These are phyloP conservation scores for Aphelinus atriplicis DNA, from an alignment of 1,140 invertebrate genomes.

Conservation along the genomic window DNA sequence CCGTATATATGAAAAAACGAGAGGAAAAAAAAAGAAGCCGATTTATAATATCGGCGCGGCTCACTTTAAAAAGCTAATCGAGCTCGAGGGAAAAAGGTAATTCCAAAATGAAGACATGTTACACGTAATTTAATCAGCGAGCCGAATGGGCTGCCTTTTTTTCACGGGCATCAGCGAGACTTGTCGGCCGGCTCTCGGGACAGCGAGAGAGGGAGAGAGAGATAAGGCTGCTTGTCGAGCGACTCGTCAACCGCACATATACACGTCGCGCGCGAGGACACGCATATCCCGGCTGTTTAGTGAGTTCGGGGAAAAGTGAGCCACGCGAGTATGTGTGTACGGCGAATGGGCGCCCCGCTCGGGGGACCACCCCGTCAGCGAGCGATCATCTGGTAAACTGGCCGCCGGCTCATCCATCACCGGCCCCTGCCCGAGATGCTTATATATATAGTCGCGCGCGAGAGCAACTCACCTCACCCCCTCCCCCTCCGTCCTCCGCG, in stretches of 20 bases:
- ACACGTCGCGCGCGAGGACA: too few species aligned
- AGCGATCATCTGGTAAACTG: conserved; percentile 65
- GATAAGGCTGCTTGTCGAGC: conserved; percentile 15
- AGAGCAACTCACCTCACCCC: conserved; percentile 28
- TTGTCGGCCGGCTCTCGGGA: too few species aligned
- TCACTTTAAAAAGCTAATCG: conserved; percentile 29
- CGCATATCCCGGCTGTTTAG: too few species aligned
- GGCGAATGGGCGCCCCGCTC: too few species aligned
- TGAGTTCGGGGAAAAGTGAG: too few species aligned
- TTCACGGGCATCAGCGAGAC: conserved; percentile 5
- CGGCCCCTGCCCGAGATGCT: too few species aligned
- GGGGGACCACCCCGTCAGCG: conserved; percentile 61
- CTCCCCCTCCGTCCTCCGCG: conserved; percentile 41
- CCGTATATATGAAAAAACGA: too few species aligned
- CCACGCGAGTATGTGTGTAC: too few species aligned
- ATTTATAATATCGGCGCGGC: not conserved
- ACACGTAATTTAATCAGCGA: conserved; percentile 39
- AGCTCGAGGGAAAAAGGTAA: conserved; percentile 25
- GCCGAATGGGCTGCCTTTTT: conserved; percentile 3
- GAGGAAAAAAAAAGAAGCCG: too few species aligned
- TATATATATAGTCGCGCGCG: too few species aligned
- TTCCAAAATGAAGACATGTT: conserved; percentile 34
- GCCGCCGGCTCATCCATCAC: conserved; percentile 65
- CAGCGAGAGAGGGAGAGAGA: not conserved
- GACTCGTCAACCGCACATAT: too few species aligned